These are phyloP conservation scores for Promerops cafer DNA, from an alignment of 2,113 vertebrate species.

Conservation along the genomic window DNA sequence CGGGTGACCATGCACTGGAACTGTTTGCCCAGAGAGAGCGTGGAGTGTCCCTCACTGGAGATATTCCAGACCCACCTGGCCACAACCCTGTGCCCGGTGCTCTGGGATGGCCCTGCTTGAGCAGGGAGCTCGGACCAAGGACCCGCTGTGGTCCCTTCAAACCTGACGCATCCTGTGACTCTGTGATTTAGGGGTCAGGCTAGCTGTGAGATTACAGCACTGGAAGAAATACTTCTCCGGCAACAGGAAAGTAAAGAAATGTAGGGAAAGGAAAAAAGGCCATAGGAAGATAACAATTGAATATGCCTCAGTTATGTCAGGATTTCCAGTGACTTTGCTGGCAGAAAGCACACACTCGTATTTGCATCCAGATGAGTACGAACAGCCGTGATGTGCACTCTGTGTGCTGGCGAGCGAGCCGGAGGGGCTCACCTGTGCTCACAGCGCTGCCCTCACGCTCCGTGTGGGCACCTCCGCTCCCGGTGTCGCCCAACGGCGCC, in stretches of 20 bases:
- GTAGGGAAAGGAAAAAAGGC: too few species aligned
- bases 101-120: not conserved
- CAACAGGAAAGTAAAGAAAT: not conserved
- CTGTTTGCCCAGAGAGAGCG: not conserved
- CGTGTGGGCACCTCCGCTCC: not conserved
- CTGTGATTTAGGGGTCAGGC: not conserved
- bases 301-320: not conserved
- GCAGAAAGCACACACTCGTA: not conserved
- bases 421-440: not conserved
- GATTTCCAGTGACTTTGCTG: not conserved
- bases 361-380: accelerated
- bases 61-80: not conserved
- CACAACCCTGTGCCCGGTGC: not conserved
- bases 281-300: not conserved
- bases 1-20: accelerated
- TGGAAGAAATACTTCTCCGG: not conserved
- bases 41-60: not conserved
- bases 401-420: not conserved
- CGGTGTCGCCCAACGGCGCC: not conserved
- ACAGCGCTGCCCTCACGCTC: not conserved
- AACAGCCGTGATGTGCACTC: not conserved
- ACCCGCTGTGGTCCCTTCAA: not conserved
- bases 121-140: not conserved
- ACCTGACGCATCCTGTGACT: not conserved
- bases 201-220: not conserved